Conservation (phyloP, 1,140 invertebrate species). For the Heliconius hermathena region DNA sequence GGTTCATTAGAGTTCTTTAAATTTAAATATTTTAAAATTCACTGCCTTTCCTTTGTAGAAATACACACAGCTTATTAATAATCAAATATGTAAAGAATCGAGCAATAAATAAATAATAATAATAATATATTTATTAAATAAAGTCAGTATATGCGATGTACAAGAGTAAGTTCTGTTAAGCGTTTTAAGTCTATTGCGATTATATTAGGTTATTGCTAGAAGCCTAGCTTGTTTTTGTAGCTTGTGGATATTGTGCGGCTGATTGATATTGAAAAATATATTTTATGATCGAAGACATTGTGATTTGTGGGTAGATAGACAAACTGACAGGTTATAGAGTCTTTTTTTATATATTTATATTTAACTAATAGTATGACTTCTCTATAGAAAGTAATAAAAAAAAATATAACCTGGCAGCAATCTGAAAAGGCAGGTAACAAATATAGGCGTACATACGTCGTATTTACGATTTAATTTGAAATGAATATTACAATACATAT, state of each 20-base stretch:
- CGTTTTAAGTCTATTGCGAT: not conserved
- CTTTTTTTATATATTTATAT: too few relatives aligned
- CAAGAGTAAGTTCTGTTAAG: slow-evolving; percentile 11
- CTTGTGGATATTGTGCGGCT: not conserved
- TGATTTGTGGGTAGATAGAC: too few relatives aligned
- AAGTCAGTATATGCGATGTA: slow-evolving; percentile 8
- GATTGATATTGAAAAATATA: not conserved
- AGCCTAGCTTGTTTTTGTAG: slow-evolving; percentile 6
- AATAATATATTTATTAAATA: slow-evolving; percentile 6
- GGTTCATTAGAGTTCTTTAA: not conserved
- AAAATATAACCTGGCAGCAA: too few relatives aligned
- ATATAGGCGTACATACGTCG: too few relatives aligned
- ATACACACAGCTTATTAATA: not conserved
- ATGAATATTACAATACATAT: not conserved
- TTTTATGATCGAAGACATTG: too few relatives aligned
- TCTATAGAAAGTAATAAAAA: too few relatives aligned
- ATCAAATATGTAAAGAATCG: not conserved
- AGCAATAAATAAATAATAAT: slow-evolving; percentile 12
- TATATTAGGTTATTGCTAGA: slow-evolving; percentile 7
- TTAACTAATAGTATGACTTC: too few relatives aligned
- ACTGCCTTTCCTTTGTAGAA: not conserved
- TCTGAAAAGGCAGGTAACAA: too few relatives aligned
- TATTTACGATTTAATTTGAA: not conserved
- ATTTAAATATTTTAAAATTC: not conserved
- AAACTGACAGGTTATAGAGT: too few relatives aligned